Evolutionary conservation across 2,113 vertebrate species (phyloP), one percentile per base, ranked within the genome.

Genomic region (Microcebus ravelobensis): DNA sequence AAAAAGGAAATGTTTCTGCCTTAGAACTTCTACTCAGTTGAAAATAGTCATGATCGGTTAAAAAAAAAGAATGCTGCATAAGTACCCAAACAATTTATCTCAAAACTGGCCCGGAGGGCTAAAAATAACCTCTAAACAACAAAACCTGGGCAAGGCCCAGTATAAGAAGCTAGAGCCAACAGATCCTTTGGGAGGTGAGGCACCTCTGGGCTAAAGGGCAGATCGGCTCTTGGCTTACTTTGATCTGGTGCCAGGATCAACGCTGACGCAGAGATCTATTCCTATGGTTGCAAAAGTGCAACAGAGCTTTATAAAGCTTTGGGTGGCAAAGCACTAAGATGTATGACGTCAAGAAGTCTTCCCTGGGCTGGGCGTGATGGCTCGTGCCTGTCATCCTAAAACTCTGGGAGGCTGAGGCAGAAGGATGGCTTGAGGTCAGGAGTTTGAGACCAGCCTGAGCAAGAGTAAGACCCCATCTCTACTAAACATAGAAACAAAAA

Each of bases 1-100:
- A 96, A 96, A 98, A 97, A 96, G 97, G 97, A 97, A 97, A 96
- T 96, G 93, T 96, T 96, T 97, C 90, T 96, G 95, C 90, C 88
- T 94, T 77, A 85, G 91, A 96, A 87, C 63, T 68, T 86, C 74
- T 39, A 94, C 85, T 73, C 68, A 9, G 71, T 92, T 94, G 95
- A 94, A 96, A 98, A 98, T 93, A 94, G 86, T 92, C 76, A 80
- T 29, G 92, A 90, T 87, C n/a, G 15, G 55, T 87, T 74, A 13
- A 81, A 82, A 84, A 84, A 90, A 55, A 96, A 95, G 80, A 88
- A 71, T 8, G 27, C 74, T 87, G 45, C 12, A 1, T 59, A 94
- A 95, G 73, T 52, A 36, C 50, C 73, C 83, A 87, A 95, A 92
- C 13, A 39, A 91, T 29, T 85, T 77, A 81, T 93, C 92, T 96